Percentiles rank a stretch among this genome's conserved stretches.
phyloP scores from a whole-genome alignment of 2,113 vertebrate species.

The Takifugu flavidus region DNA sequence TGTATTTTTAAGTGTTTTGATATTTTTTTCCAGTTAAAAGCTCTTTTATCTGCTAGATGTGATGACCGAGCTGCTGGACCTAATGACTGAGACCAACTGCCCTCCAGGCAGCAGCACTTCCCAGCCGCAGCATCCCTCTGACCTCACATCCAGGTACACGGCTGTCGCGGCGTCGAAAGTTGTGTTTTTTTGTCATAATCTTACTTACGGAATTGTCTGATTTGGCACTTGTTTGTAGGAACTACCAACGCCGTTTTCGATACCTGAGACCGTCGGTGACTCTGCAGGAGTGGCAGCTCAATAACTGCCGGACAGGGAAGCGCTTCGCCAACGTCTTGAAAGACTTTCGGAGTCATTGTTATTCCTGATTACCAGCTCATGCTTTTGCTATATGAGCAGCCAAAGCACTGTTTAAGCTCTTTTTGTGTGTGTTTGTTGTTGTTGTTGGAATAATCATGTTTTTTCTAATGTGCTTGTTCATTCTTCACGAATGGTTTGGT shows the following conservation, averaged over 20 bases:
- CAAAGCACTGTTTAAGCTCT: not conserved
- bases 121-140: conserved; percentile 65
- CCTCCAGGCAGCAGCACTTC: not conserved
- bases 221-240: conserved; percentile 40
- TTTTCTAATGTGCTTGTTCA: too few relatives aligned
- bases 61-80: conserved; percentile 53
- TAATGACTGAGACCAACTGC: conserved; percentile 54
- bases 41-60: conserved; percentile 26
- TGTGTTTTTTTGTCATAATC: too few relatives aligned
- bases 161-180: not conserved
- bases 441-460: too few relatives aligned
- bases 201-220: not conserved
- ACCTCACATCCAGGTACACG: conserved; percentile 59
- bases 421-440: not conserved
- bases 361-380: not conserved
- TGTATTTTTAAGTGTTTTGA: not conserved
- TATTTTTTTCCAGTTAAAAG: not conserved
- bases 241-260: conserved; percentile 39
- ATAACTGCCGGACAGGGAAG: not conserved
- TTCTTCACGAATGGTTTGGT: too few relatives aligned
- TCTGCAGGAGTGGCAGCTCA: conserved; percentile 51
- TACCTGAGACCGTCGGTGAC: not conserved
- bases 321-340: conserved; percentile 51
- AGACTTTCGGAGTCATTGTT: conserved; percentile 19
- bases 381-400: too few relatives aligned